Base-by-base conservation (phyloP, 2,113 vertebrate species). In the Ranitomeya variabilis region DNA sequence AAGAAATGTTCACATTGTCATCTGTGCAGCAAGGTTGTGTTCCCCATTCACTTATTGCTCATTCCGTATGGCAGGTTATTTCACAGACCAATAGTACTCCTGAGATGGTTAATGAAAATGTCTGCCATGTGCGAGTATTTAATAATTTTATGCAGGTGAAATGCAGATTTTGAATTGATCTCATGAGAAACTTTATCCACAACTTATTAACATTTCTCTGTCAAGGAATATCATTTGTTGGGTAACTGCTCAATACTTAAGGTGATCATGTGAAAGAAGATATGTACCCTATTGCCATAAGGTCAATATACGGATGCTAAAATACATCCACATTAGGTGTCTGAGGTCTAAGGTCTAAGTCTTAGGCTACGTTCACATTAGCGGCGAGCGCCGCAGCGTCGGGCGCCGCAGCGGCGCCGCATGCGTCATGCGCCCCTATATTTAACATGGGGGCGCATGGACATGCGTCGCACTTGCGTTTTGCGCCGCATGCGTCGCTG, bases 1-100 rank as follows among this genome's bases (percentile, higher is more conserved):
- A 76, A 78, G 59, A 13, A 86, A 79, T 37, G 77, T 71, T 57
- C 83, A 86, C 74, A 86, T 86, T 86, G 57, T 86, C 85, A 86
- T 86, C 85, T 86, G 85, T 66, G 73, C 85, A 12, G 62, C 71
- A 11, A 60, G 55, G 69, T 71, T 83, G 51, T 85, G 83, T 85
- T 74, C 71, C 52, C 69, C 45, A 74, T 37, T 60, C 59, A 79
- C 37, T 66, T 79, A 59, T 23, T 60, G 59, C 55, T 76, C 55
- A 78, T 52, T 78, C 59, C 59, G 26, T 86, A 76, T 86, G 85
- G 19, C 74, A 86, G 59, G 19, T 86, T 78, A 76, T 85, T 60
- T 60, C 23, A 73, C 12, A 54, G 13, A 45, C 18, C 67, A 74
- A 69, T 84, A 84, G 73, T 76, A 60, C 69, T 85, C 83, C 54